phyloP scores from a whole-genome alignment of 92 coral and sea anemone genomes.

The Micromussa lordhowensis region DNA sequence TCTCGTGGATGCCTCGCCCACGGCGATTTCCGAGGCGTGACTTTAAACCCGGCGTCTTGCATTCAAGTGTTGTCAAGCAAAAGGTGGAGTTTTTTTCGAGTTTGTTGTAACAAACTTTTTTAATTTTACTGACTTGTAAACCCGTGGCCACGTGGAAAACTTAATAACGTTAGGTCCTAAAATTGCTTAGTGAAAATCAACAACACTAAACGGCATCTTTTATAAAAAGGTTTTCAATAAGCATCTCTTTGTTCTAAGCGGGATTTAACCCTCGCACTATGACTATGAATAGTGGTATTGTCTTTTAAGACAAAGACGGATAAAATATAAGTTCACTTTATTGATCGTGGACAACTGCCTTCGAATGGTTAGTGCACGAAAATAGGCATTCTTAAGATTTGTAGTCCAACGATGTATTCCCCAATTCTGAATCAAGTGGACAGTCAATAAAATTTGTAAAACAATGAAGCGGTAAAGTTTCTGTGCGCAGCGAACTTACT shows the following conservation, averaged over 20 bases:
- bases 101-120: neutral
- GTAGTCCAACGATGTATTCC: neutral
- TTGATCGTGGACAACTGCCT: neutral
- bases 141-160: neutral
- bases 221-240: neutral
- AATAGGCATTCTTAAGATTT: neutral
- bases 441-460: neutral
- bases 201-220: neutral
- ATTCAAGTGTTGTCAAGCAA: neutral
- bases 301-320: neutral
- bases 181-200: neutral
- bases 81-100: neutral
- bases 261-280: neutral
- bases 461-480: neutral
- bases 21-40: constrained; percentile 4
- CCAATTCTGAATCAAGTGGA: neutral
- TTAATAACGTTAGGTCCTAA: no score
- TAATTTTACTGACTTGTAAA: neutral
- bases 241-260: neutral
- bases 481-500: neutral
- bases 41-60: neutral
- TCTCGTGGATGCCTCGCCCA: neutral
- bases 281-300: constrained; percentile 9
- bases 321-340: neutral
- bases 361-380: neutral